Conservation (phyloP, 2,888 invertebrate species). For the Diarsia brunnea region DNA sequence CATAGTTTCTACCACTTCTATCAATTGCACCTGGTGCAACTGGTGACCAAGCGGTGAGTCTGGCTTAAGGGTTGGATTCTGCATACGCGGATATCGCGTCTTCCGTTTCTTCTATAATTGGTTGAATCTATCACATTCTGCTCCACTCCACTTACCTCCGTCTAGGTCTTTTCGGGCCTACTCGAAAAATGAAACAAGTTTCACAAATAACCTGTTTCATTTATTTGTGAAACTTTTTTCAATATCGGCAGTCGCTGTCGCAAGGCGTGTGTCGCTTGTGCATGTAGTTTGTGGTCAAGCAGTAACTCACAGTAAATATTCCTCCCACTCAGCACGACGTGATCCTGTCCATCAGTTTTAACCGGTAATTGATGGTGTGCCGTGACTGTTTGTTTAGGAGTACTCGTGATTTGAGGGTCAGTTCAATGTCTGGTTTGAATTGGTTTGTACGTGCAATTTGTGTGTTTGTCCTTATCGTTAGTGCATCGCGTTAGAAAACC, state of each 20-base stretch:
- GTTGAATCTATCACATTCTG: background rate
- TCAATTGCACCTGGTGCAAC: background rate
- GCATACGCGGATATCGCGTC: too few relatives aligned
- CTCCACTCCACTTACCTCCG: background rate
- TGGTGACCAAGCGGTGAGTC: background rate
- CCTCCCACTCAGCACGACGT: conserved; percentile 22
- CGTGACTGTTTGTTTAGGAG: conserved; percentile 29
- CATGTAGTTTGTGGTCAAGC: background rate
- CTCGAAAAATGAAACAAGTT: too few relatives aligned
- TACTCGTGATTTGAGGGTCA: background rate
- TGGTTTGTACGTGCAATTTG: background rate
- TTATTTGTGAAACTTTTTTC: background rate
- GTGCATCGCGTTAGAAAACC: background rate
- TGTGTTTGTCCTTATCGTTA: background rate
- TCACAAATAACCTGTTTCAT: too few relatives aligned
- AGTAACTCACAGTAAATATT: conserved; percentile 22
- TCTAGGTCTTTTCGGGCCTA: background rate
- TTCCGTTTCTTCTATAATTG: background rate
- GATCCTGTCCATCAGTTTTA: conserved; percentile 29
- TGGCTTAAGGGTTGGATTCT: background rate
- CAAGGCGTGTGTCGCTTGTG: background rate
- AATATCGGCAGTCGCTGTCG: background rate
- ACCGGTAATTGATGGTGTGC: conserved; percentile 34
- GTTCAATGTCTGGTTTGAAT: background rate
- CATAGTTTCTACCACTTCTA: background rate